Evolutionary conservation across 2,888 invertebrate genomes (phyloP), one percentile per base, ranked within the genome.

Genomic region (Graphium colonna): DNA sequence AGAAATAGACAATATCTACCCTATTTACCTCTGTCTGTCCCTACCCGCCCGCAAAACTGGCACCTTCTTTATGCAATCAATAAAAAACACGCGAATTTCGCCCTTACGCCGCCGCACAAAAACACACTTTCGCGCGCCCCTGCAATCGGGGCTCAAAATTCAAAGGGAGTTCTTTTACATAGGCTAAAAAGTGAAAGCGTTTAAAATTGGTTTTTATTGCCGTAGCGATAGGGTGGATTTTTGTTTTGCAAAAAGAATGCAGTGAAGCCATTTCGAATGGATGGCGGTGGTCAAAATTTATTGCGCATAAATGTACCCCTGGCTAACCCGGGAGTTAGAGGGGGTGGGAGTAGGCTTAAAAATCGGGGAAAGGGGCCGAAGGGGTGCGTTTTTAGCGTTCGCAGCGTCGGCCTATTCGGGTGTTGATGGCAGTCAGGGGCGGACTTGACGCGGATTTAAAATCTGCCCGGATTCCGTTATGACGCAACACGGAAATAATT

Each of bases 291-390:
- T 86, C 85, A 86, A 88, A 89, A 89, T 89, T 89, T 89, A 89
- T 89, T 87, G 88, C 83, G 87, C 88, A 88, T 89, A 89, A 89
- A 88, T 87, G 89, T 87, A 88, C 81, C 87, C 85, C 85, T 72
- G 82, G 86, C 88, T 88, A 89, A 88, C 87, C 85, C 84, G 85
- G 87, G 84, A 73, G 85, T 86, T 86, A 84, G 82, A 76, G 84
- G 83, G 79, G 71, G 79, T 63, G 75, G 82, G 82, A 73, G 87
- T 87, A 87, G 88, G 88, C 87, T 88, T 88, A 88, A 88, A 89
- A 89, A 88, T 86, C 77, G 79, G 77, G 79, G 86, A 75, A 71
- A 79, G 87, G 81, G 88, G 79, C 57, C 41, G 69, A 67, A 78
- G 84, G 88, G 86, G 87, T 78, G 69, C 76, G 86, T 90, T 90